Percentiles rank a stretch among this genome's conserved stretches.
phyloP scores from a whole-genome alignment of 2,888 invertebrate species.

The Zygogramma bicolorata region DNA sequence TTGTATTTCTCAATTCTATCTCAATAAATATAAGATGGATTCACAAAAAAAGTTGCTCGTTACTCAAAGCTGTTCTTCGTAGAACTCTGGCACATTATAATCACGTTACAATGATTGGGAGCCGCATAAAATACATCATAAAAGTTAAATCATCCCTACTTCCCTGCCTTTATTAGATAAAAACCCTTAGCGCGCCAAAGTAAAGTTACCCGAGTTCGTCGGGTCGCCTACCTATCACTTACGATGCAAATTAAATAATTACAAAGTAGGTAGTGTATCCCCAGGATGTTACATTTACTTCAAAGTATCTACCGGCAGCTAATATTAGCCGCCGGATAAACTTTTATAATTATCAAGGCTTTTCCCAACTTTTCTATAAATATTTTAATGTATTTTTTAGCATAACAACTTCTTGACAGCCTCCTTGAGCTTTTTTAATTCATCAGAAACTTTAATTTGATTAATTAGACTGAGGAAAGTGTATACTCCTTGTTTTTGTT shows the following conservation, averaged over 20 bases:
- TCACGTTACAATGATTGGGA: not conserved
- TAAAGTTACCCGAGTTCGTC: conserved; percentile 59
- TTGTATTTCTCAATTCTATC: no score
- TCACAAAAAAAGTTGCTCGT: not conserved
- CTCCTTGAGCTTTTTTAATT: conserved; percentile 43
- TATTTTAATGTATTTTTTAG: conserved; percentile 59
- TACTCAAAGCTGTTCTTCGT: not conserved
- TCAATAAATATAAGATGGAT: not conserved
- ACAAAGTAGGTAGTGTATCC: conserved; percentile 62
- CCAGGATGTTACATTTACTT: conserved; percentile 59
- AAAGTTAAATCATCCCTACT: not conserved
- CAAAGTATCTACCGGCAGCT: conserved; percentile 57
- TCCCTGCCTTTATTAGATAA: conserved; percentile 13
- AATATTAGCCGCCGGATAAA: conserved; percentile 57
- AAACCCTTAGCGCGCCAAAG: conserved; percentile 46
- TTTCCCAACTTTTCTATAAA: conserved; percentile 59
- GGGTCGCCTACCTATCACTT: conserved; percentile 64
- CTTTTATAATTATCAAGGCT: conserved; percentile 62
- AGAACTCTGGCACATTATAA: not conserved
- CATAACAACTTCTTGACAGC: conserved; percentile 44
- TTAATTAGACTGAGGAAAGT: conserved; percentile 43
- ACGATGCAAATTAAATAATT: conserved; percentile 67
- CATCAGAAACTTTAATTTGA: conserved; percentile 47
- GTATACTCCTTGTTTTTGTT: conserved; percentile 43
- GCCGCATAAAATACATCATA: not conserved